Base-by-base conservation (phyloP, 2,797 vertebrate genomes). In the Acanthiza pusilla region DNA sequence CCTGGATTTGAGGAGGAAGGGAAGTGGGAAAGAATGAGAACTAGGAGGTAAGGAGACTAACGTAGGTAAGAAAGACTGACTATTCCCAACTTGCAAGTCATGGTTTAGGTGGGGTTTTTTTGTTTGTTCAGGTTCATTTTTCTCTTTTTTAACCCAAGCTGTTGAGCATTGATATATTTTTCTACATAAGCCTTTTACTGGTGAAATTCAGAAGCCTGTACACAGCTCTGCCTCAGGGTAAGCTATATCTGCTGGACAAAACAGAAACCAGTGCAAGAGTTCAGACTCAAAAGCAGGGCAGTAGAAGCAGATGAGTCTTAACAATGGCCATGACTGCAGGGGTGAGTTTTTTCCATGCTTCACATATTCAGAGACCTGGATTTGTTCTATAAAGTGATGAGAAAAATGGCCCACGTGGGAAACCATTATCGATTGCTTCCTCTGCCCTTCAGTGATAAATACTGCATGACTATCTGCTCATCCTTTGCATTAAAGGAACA, bases 361-460 rank as follows among this genome's bases (percentile, higher is more conserved):
- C 7, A 3, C 21, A 3, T 62, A 12, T 87, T 43, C 27, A 7
- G 70, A 94, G 55, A 62, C n/a, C 72, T 88, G 76, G 51, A 36
- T 80, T 47, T 84, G 58, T 74, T 60, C 63, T 79, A 7, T 48
- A 47, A 79, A 88, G 43, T 71, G 72, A 83, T 63, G 61, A 91
- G 92, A 91, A 90, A 85, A 92, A 93, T 89, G 61, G 38, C 50
- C 45, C 80, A 65, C 8, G 0, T 74, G 94, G 80, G 89, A 94
- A 57, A 80, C 32, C 16, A 7, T 61, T 78, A 96, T 93, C 60
- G 89, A 95, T 88, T 88, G 72, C 62, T 89, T 85, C 53, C 45
- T 67, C 45, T 91, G 83, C 80, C 91, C 77, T 86, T 61, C 45
- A 36, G 80, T 94, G 71, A 85, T 94, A 94, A 95, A 90, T 94